These are phyloP conservation scores for Girardinus metallicus DNA, from an alignment of 2,797 vertebrate genomes.

Conservation along the genomic window DNA sequence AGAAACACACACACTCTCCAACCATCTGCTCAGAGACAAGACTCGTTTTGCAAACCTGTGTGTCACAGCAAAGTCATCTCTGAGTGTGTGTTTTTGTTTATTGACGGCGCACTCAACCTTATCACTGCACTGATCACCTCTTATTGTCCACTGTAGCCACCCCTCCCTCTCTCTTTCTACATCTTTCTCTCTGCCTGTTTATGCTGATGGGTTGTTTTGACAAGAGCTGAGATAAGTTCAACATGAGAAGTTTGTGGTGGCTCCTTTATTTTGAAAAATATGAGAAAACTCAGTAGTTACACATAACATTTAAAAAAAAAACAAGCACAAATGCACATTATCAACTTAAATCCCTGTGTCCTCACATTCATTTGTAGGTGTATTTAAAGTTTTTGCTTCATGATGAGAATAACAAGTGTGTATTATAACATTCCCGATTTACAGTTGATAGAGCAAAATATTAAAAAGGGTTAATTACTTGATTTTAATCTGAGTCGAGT, in stretches of 20 bases:
- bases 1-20: constrained; percentile 42
- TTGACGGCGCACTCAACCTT: constrained; percentile 24
- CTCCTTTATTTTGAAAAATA: constrained; percentile 36
- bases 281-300: constrained; percentile 24
- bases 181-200: constrained; percentile 18
- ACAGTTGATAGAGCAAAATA: background rate
- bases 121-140: constrained; percentile 39
- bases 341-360: background rate
- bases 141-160: constrained; percentile 11
- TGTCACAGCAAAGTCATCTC: constrained; percentile 52
- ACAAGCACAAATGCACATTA: background rate
- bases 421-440: background rate
- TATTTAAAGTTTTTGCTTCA: background rate
- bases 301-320: background rate
- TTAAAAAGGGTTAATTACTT: background rate
- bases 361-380: background rate
- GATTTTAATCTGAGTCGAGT: background rate
- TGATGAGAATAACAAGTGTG: background rate
- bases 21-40: constrained; percentile 72
- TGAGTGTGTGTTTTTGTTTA: constrained; percentile 29
- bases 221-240: constrained; percentile 43
- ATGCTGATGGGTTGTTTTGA: constrained; percentile 32
- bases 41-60: constrained; percentile 49
- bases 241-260: constrained; percentile 18
- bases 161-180: constrained; percentile 14